These are phyloP conservation scores for Mimas tiliae DNA, from an alignment of 2,888 invertebrate species.

Conservation along the genomic window DNA sequence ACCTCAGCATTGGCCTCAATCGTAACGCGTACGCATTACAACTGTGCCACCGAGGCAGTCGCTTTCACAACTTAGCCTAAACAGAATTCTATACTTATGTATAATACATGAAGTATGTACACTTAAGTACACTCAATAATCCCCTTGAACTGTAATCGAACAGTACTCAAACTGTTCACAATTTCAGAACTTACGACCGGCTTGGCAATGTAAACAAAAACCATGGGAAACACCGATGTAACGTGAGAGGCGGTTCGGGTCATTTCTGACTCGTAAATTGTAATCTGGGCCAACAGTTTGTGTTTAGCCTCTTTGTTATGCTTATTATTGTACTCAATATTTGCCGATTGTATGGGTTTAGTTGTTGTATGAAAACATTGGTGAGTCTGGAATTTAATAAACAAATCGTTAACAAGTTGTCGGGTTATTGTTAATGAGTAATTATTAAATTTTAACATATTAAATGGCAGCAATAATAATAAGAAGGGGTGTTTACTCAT, in stretches of 20 bases:
- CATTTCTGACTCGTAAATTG: constrained; percentile 61
- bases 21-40: no score
- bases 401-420: neutral
- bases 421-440: neutral
- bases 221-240: constrained; percentile 46
- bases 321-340: neutral
- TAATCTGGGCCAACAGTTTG: constrained; percentile 50
- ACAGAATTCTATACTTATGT: no score
- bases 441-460: no score
- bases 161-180: constrained; percentile 37
- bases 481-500: no score
- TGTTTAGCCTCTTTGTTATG: constrained; percentile 29
- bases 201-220: constrained; percentile 58
- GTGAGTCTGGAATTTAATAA: no score
- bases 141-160: neutral
- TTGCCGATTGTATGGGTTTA: neutral
- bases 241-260: constrained; percentile 43
- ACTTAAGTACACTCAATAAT: neutral
- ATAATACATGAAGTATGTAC: no score
- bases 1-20: no score
- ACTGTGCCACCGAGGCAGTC: no score
- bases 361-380: no score
- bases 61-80: no score
- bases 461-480: no score
- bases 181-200: constrained; percentile 56